Percentiles rank a stretch among this genome's conserved stretches.
phyloP scores from a whole-genome alignment of 1,140 invertebrate genomes.

The Capitella teleta region DNA sequence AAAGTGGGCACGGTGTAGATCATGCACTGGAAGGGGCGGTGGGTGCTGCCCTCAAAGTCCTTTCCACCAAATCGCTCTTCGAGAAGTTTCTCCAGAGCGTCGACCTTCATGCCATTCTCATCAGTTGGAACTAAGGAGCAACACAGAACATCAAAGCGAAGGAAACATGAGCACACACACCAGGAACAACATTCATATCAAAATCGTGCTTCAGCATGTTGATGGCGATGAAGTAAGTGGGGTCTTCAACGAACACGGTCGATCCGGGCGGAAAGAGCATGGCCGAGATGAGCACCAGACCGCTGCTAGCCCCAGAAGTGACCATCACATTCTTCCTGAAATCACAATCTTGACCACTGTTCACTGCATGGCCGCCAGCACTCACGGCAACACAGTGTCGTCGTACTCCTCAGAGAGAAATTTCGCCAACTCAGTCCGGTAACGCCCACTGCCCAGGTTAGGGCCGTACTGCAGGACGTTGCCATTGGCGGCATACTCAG shows the following conservation, averaged over 20 bases:
- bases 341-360: background rate
- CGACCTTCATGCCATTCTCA: conserved; percentile 46
- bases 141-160: background rate
- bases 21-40: conserved; percentile 47
- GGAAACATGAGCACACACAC: conserved; percentile 21
- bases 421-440: conserved; percentile 25
- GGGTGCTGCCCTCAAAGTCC: conserved; percentile 23
- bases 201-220: conserved; percentile 49
- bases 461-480: conserved; percentile 29
- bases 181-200: conserved; percentile 47
- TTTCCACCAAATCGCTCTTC: conserved; percentile 15
- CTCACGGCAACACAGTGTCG: conserved; percentile 6
- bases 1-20: conserved; percentile 55
- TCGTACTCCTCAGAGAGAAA: conserved; percentile 38
- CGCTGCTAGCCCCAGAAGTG: conserved; percentile 54
- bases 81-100: conserved; percentile 40
- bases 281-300: conserved; percentile 49
- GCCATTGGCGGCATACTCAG: background rate
- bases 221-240: conserved; percentile 55
- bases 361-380: background rate
- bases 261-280: conserved; percentile 49
- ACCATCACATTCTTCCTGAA: conserved; percentile 50
- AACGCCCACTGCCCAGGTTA: conserved; percentile 22
- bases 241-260: conserved; percentile 56
- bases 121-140: conserved; percentile 45